A percentile compares a stretch with the other conserved stretches of the same genome.
These are phyloP conservation scores for Brachionus calyciflorus DNA, from an alignment of 1,140 invertebrate genomes.

Conservation along the genomic window DNA sequence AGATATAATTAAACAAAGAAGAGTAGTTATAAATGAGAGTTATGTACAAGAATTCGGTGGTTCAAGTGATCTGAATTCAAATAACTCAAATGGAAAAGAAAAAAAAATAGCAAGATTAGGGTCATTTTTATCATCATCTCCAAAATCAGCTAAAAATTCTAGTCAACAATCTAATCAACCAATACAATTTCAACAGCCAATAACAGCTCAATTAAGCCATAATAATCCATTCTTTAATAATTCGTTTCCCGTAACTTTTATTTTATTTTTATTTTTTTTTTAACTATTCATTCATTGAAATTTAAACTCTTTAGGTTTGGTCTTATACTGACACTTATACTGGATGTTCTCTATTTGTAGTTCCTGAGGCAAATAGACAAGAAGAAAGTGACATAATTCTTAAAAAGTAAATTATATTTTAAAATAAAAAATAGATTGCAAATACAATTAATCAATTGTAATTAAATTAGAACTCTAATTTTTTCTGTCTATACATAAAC, in stretches of 20 bases:
- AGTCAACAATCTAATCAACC: background rate
- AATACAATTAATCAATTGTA: background rate
- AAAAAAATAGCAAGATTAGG: background rate
- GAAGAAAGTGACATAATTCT: background rate
- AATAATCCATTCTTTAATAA: slow-evolving; percentile 9
- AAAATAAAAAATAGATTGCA: background rate
- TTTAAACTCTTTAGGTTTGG: background rate
- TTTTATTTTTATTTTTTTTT: background rate
- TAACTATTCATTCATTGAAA: too few species aligned
- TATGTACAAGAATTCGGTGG: background rate
- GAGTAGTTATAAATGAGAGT: slow-evolving; percentile 3
- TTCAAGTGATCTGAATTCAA: background rate
- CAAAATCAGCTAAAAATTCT: background rate
- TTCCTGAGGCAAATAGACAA: background rate
- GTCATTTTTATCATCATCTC: background rate
- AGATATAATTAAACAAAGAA: background rate
- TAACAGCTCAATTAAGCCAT: background rate
- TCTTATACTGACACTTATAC: background rate
- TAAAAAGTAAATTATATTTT: slow-evolving; percentile 3
- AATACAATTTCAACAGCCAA: background rate
- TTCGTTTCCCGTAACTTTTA: background rate
- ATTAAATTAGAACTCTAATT: background rate
- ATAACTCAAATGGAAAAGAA: background rate
- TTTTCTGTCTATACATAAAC: too few species aligned
- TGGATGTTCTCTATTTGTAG: background rate